Evolutionary conservation across 1,140 invertebrate species (phyloP).

Genomic region (Papilio dardanus): DNA sequence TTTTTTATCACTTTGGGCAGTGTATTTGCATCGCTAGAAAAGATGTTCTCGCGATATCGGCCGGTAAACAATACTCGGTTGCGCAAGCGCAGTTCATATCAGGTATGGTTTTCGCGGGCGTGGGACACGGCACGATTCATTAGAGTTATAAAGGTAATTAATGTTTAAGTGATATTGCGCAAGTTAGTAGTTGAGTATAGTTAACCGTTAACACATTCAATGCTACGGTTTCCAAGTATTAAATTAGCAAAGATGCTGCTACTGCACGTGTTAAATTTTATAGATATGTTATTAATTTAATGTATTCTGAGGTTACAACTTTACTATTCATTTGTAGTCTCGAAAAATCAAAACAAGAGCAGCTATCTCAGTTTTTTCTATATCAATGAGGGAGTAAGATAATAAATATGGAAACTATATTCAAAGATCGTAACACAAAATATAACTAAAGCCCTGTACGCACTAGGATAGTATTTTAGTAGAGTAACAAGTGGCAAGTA

Average conservation of each 20-base stretch:
- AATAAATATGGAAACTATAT: too few relatives aligned
- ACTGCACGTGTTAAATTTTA: not conserved
- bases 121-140: constrained; percentile 23
- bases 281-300: not conserved
- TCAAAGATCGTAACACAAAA: too few relatives aligned
- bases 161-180: constrained; percentile 20
- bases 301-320: not conserved
- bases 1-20: not conserved
- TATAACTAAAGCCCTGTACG: too few relatives aligned
- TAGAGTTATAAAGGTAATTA: constrained; percentile 10
- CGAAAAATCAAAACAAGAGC: too few relatives aligned
- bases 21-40: too few relatives aligned
- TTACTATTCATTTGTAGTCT: too few relatives aligned
- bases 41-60: constrained; percentile 27
- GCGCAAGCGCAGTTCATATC: constrained; percentile 30
- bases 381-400: too few relatives aligned
- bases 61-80: constrained; percentile 19
- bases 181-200: not conserved
- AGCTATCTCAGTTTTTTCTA: too few relatives aligned
- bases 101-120: constrained; percentile 14
- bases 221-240: not conserved
- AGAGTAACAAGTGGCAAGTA: too few relatives aligned
- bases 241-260: not conserved
- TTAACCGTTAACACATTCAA: not conserved
- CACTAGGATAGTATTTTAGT: too few relatives aligned